Evolutionary conservation across 2,888 invertebrate species (phyloP).

Genomic region (Latheticus oryzae): DNA sequence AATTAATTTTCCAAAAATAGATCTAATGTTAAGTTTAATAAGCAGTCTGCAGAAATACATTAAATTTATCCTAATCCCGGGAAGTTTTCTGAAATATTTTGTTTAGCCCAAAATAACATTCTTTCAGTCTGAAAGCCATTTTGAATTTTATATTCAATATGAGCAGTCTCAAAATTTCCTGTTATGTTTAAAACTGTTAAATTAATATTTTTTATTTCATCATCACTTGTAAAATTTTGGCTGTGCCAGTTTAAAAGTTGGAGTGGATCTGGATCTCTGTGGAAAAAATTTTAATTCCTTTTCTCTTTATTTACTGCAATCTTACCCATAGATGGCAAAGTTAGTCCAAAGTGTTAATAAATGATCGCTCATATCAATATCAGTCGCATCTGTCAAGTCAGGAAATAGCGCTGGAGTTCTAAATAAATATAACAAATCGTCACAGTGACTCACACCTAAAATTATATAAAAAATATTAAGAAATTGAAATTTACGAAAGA

Average conservation of each 20-base stretch:
- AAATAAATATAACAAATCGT: slow-evolving; percentile 69
- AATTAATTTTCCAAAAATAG: background rate
- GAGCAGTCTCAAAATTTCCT: slow-evolving; percentile 25
- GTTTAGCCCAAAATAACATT: slow-evolving; percentile 38
- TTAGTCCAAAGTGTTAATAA: slow-evolving; percentile 65
- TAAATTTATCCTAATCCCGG: slow-evolving; percentile 22
- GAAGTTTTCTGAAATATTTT: slow-evolving; percentile 40
- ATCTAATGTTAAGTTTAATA: background rate
- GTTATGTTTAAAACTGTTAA: slow-evolving; percentile 49
- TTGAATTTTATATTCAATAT: slow-evolving; percentile 16
- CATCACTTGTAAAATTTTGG: slow-evolving; percentile 15
- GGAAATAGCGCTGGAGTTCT: slow-evolving; percentile 64
- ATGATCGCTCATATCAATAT: slow-evolving; percentile 60
- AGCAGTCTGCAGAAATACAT: too few species aligned
- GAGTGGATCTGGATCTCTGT: slow-evolving; percentile 52
- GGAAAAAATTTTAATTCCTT: slow-evolving; percentile 35
- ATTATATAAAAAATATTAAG: slow-evolving; percentile 25
- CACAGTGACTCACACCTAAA: slow-evolving; percentile 67
- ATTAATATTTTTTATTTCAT: slow-evolving; percentile 43
- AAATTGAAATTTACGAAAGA: background rate
- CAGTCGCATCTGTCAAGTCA: slow-evolving; percentile 58
- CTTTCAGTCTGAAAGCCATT: slow-evolving; percentile 29
- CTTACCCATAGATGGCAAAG: slow-evolving; percentile 67
- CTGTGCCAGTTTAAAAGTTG: slow-evolving; percentile 40
- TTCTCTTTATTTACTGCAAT: background rate